Base-by-base conservation (phyloP, 2,113 vertebrate species). In the Lanius ludovicianus region DNA sequence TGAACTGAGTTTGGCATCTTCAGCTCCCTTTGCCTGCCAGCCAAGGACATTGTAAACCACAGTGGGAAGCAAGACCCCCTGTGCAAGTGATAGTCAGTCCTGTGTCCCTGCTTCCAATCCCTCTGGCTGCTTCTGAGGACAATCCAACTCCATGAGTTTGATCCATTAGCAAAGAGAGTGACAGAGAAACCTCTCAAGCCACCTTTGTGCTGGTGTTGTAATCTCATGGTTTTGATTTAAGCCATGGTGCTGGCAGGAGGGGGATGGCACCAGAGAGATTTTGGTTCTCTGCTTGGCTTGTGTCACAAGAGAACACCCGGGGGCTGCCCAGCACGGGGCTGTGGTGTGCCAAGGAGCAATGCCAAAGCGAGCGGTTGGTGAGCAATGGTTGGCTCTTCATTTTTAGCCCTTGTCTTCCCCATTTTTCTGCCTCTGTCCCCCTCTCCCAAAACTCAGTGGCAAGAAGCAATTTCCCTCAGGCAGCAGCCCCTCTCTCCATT, bases 401-500 rank as follows among this genome's bases (percentile, higher is more conserved):
- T 86, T 96, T 81, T 25, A 46, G n/a, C 71, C 56, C 41, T 60
- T 6, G 6, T 37, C 22, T 56, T 70, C 28, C 47, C 59, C n/a
- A 4, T 75, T 60, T 84, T 59, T 21, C 4, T 39, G 24, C 21
- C n/a, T 73, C 94, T 44, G 4, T 25, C 28, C 35, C 42, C 25
- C 41, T 59, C 37, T 84, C 50, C 75, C 30, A 33, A 84, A 94
- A 50, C 78, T 90, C 76, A 47, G 87, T 10, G 4, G 80, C 30
- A 33, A 78, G 86, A 86, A 69, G 76, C 50, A 41, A 19, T 67
- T 87, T 80, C 37, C 80, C 59, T 35, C 27, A 11, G 14, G 47
- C 44, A 10, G 35, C 84, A 83, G 39, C 86, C 27, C 57, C 39
- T 78, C 62, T 89, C 60, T 27, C 39, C 41, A 15, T 97, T 96